Evolutionary conservation across 2,797 vertebrate species (phyloP), one percentile per base, ranked within the genome.

Genomic region (Alca torda): DNA sequence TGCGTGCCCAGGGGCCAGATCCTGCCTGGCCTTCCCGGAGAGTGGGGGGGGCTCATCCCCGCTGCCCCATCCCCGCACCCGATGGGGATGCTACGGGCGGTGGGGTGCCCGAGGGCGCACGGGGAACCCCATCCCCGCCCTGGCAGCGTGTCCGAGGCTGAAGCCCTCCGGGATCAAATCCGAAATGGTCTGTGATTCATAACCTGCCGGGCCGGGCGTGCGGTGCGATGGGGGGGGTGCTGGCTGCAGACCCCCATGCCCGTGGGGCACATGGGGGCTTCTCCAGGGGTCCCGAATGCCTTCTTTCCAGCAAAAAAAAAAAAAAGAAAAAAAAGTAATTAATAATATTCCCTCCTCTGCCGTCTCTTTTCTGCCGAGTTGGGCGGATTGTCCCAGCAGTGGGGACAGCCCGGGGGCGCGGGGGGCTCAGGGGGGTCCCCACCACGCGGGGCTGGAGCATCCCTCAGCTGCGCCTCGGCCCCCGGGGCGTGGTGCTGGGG

Each of bases 91-190:
- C 25, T 16, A n/a, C 33, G 65, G 30, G 37, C 1, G 3, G 20
- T 9, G 57, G 39, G 33, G 16, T 31, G 37, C 13, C 69, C 1
- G 1, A 67, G 16, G n/a, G 10, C 7, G 5, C 15, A 1, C 0
- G 26, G 23, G 41, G 43, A 37, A 10, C 12, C 23, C 7, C 2
- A 0, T 25, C 53, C 57, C 46, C 46, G n/a, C 1, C 25, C 76
- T 23, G 28, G 45, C n/a, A 41, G 8, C 10, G 4, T 4, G 1
- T 46, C 30, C 1, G 6, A 16, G 31, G 39, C 31, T 15, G 46
- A 31, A 16, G 10, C 10, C 28, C 14, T 16, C 37, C 3, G 56
- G 9, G 33, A 28, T 39, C 33, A 9, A 9, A 50, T 23, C 72
- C 86, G 2, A n/a, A 45, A n/a, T 0, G 10, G 35, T 23, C 13